Conservation (phyloP, 2,797 vertebrate genomes). For the Coranthus polyacanthus region DNA sequence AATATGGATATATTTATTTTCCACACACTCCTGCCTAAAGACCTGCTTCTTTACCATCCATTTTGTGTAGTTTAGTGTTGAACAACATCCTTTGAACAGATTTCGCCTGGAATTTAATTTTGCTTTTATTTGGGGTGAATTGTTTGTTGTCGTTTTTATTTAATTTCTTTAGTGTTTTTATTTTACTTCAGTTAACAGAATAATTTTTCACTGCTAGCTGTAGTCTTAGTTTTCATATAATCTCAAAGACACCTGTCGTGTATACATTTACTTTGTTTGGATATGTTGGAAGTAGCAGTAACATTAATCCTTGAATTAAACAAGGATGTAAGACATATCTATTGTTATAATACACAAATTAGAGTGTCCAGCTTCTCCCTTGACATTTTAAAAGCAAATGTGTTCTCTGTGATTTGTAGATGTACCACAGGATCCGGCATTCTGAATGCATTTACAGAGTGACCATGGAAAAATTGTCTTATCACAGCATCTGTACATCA, state of each 20-base stretch:
- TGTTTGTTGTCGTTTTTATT: no score
- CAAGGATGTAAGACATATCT: slow-evolving; percentile 18
- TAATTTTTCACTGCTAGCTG: no score
- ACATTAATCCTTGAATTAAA: slow-evolving; percentile 40
- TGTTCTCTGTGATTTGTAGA: slow-evolving; percentile 79
- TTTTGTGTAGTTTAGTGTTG: no score
- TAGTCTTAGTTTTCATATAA: no score
- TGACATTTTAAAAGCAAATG: slow-evolving; percentile 42
- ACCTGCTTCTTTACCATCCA: no score
- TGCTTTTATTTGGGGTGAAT: no score
- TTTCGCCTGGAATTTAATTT: no score
- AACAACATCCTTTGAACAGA: no score
- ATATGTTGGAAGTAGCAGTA: slow-evolving; percentile 42
- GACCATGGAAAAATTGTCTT: slow-evolving; percentile 98
- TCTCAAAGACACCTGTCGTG: slow-evolving; percentile 3
- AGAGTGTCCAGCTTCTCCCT: slow-evolving; percentile 25
- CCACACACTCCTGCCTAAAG: no score
- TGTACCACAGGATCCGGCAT: slow-evolving; percentile 99
- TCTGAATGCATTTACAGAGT: slow-evolving; percentile 99
- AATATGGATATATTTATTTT: no score
- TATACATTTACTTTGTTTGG: slow-evolving; percentile 45
- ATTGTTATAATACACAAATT: background rate
- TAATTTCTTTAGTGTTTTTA: no score
- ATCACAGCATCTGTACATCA: slow-evolving; percentile 97
- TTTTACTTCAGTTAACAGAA: no score